Percentiles rank a stretch among this genome's conserved stretches.
These are phyloP conservation scores for Corbicula japonica DNA, from an alignment of 2,888 invertebrate species.

Conservation along the genomic window DNA sequence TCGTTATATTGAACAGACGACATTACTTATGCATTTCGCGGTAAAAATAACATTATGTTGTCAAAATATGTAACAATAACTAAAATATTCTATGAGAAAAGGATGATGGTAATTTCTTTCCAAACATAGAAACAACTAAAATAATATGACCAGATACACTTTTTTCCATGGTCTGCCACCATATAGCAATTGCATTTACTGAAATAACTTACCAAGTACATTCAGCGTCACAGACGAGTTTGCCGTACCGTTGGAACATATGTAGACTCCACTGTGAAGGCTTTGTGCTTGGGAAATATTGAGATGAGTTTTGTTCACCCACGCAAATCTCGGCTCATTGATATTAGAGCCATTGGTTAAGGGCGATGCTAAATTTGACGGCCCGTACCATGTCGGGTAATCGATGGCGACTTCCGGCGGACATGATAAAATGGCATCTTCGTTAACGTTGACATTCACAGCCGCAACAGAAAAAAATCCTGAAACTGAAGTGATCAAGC, in stretches of 20 bases:
- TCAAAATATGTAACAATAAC: too few relatives aligned
- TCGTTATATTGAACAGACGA: too few relatives aligned
- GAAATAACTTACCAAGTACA: conserved; percentile 27
- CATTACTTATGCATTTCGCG: too few relatives aligned
- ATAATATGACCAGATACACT: too few relatives aligned
- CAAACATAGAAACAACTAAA: too few relatives aligned
- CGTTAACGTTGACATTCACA: not conserved
- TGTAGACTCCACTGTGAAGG: conserved; percentile 11
- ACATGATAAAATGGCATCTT: not conserved
- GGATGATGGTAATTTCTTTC: too few relatives aligned
- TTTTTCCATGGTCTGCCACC: too few relatives aligned
- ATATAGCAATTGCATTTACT: too few relatives aligned
- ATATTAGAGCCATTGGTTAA: conserved; percentile 7
- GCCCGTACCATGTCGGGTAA: conserved; percentile 17
- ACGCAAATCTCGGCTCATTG: conserved; percentile 8
- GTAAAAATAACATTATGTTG: too few relatives aligned
- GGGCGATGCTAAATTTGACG: conserved; percentile 4
- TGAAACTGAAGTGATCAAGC: too few relatives aligned
- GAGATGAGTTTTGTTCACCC: not conserved
- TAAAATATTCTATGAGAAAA: too few relatives aligned
- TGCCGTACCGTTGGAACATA: conserved; percentile 8
- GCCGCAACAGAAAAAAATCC: not conserved
- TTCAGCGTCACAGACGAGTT: not conserved
- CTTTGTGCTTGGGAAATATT: conserved; percentile 11
- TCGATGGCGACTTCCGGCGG: not conserved